Conservation (phyloP, 1,140 invertebrate genomes). For the Drosophila arizonae region DNA sequence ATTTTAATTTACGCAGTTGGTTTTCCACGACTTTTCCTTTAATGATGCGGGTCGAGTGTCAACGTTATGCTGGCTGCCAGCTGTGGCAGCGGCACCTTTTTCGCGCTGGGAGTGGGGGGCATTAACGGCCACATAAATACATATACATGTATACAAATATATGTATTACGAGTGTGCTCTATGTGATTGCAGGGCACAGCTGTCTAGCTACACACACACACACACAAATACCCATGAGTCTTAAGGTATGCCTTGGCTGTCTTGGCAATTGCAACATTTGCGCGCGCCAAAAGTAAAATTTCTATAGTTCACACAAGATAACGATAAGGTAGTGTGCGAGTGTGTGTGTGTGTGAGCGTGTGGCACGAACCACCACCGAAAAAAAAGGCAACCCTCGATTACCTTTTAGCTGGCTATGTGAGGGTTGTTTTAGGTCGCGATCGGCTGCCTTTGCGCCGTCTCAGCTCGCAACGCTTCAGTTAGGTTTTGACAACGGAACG, state of each 20-base stretch:
- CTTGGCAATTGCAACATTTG: slow-evolving; percentile 77
- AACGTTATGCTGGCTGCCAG: slow-evolving; percentile 75
- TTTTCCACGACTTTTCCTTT: slow-evolving; percentile 52
- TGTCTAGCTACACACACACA: slow-evolving; percentile 44
- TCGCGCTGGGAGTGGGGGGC: slow-evolving; percentile 15
- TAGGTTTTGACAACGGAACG: slow-evolving; percentile 79
- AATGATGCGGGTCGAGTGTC: slow-evolving; percentile 73
- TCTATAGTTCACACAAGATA: slow-evolving; percentile 48
- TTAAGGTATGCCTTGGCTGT: slow-evolving; percentile 59
- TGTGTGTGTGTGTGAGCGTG: slow-evolving; percentile 10
- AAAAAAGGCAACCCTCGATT: slow-evolving; percentile 18
- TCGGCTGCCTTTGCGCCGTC: slow-evolving; percentile 47
- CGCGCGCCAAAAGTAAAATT: slow-evolving; percentile 70
- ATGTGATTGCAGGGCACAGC: slow-evolving; percentile 42
- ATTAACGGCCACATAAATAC: slow-evolving; percentile 41
- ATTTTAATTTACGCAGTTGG: slow-evolving; percentile 20
- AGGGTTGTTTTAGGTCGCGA: slow-evolving; percentile 56
- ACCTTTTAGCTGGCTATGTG: neutral
- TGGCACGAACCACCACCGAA: slow-evolving; percentile 68
- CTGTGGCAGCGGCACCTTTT: slow-evolving; percentile 31
- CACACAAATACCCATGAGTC: slow-evolving; percentile 13
- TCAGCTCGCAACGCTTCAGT: slow-evolving; percentile 57
- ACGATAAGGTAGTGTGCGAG: slow-evolving; percentile 47
- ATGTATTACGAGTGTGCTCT: slow-evolving; percentile 11
- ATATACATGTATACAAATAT: neutral